Conservation (phyloP, 1,140 invertebrate species). For the Whitmania pigra region DNA sequence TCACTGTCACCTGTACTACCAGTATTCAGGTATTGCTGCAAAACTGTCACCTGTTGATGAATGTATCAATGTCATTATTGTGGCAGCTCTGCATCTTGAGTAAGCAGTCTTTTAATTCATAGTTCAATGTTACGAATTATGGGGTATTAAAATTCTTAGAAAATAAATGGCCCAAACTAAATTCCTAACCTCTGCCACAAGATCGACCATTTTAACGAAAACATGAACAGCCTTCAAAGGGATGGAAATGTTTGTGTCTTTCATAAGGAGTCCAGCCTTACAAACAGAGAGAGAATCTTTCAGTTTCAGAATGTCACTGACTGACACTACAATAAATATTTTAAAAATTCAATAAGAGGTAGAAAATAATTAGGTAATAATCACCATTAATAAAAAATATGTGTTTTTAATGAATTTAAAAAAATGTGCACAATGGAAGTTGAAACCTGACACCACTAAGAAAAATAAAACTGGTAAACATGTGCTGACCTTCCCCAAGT, state of each 20-base stretch:
- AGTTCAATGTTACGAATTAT: neutral
- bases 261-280: slow-evolving; percentile 29
- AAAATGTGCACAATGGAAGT: too few species aligned
- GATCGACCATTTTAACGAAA: slow-evolving; percentile 37
- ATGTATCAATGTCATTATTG: neutral
- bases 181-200: slow-evolving; percentile 36
- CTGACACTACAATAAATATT: slow-evolving; percentile 10
- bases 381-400: too few species aligned
- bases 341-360: neutral
- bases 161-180: too few species aligned
- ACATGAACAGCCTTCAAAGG: slow-evolving; percentile 37
- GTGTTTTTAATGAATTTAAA: too few species aligned
- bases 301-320: slow-evolving; percentile 6
- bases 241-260: slow-evolving; percentile 26
- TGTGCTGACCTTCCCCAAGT: too few species aligned
- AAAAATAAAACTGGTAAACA: neutral
- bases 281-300: slow-evolving; percentile 34
- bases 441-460: neutral
- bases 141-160: too few species aligned
- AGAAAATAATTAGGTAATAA: too few species aligned
- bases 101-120: neutral
- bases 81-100: neutral
- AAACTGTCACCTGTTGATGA: slow-evolving; percentile 14
- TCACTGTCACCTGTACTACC: slow-evolving; percentile 29
- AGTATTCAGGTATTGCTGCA: slow-evolving; percentile 29